Percentiles rank a stretch among this genome's conserved stretches.
Conservation (phyloP, 2,113 vertebrate species). For the Podarcis cretensis region DNA sequence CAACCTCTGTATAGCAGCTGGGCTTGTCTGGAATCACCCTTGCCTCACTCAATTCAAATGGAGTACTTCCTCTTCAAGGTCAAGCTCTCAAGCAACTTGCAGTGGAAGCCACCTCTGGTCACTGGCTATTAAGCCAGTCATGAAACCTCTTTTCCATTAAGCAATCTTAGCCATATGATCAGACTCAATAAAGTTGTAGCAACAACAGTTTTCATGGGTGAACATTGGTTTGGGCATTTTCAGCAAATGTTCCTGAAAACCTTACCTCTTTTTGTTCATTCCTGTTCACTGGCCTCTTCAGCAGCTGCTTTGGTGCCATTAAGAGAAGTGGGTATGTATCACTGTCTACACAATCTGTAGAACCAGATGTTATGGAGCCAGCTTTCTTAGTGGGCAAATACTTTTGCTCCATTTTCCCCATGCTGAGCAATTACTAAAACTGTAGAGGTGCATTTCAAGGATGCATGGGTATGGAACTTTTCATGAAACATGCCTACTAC, state of each 20-base stretch:
- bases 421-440: background rate
- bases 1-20: too few relatives aligned
- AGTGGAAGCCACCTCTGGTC: too few relatives aligned
- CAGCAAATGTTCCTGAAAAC: background rate
- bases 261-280: background rate
- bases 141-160: too few relatives aligned
- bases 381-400: background rate
- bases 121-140: too few relatives aligned
- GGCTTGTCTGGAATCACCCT: too few relatives aligned
- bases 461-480: background rate
- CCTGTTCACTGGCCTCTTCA: background rate
- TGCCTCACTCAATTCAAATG: too few relatives aligned
- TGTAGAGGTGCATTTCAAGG: background rate
- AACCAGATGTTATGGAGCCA: background rate
- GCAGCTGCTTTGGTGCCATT: background rate
- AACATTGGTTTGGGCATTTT: too few relatives aligned
- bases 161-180: too few relatives aligned
- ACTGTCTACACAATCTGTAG: background rate
- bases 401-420: background rate
- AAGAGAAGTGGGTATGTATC: background rate
- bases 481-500: background rate
- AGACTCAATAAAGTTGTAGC: too few relatives aligned
- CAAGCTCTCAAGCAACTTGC: too few relatives aligned
- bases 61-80: too few relatives aligned
- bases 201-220: too few relatives aligned